Evolutionary conservation across 2,888 invertebrate genomes (phyloP), one percentile per base, ranked within the genome.

Genomic region (Epinotia nisella): DNA sequence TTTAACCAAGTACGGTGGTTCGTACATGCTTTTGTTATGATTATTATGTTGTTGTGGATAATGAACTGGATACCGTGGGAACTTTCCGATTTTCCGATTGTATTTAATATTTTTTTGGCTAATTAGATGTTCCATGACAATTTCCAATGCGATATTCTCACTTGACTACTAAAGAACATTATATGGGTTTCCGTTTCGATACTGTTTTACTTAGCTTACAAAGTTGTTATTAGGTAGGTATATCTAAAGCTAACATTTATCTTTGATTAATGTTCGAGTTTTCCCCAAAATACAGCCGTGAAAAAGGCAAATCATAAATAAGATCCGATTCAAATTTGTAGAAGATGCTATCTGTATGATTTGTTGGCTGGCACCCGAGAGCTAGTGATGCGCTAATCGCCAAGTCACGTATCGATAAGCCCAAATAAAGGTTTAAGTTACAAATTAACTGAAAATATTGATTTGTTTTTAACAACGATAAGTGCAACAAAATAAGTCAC

Each of bases 251-350:
- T 89, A 89, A 86, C 86, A 89, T 90, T 90, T 91, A 91, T 90
- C 89, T 90, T 83, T 90, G 90, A 93, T 91, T 92, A 92, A 92
- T 92, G 87, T 87, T 87, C 84, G 86, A 91, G 83, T 92, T 92
- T 92, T 91, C 91, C 91, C 91, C 84, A 91, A 92, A 92, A 90
- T 89, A 89, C 90, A 90, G 88, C 93, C 89, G 93, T 93, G 92
- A 93, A 94, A 94, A 92, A 92, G 92, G 91, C 93, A 91, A 93
- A 93, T 93, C 93, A 91, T 94, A 94, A 94, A 94, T 93, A 93
- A 93, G 92, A 92, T 93, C 93, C 93, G 94, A 93, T 93, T 94
- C 94, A 94, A 94, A 94, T 94, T 94, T 94, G 93, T 94, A 91
- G 91, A 93, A 93, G 94, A 94, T 94, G 91, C 85, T 94, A 94